Percentiles rank a stretch among this genome's conserved stretches.
Conservation (phyloP, 2,797 vertebrate species). For the Neostethus bicornis region DNA sequence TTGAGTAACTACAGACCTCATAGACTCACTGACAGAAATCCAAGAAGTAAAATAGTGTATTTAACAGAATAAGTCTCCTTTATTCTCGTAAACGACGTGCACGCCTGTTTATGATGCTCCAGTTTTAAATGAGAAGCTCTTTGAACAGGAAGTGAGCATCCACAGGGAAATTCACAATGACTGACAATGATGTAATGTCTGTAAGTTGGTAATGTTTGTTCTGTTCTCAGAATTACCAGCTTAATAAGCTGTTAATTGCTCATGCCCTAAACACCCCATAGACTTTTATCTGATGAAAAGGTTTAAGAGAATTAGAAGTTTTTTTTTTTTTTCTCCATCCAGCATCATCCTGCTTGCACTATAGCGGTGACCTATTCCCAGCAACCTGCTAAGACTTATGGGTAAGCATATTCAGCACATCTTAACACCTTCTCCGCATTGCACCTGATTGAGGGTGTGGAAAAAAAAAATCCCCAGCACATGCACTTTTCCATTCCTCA, state of each 20-base stretch:
- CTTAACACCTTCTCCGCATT: slow-evolving; percentile 77
- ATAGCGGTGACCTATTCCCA: slow-evolving; percentile 62
- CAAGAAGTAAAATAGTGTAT: no score
- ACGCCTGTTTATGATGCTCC: slow-evolving; percentile 5
- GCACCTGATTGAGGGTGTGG: slow-evolving; percentile 67
- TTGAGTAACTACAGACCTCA: no score
- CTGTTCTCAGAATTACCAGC: slow-evolving; percentile 41
- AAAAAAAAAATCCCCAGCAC: slow-evolving; percentile 63
- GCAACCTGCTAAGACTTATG: slow-evolving; percentile 62
- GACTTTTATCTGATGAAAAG: slow-evolving; percentile 60
- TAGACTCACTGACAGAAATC: no score
- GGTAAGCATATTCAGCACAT: slow-evolving; percentile 80
- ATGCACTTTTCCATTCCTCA: slow-evolving; percentile 72
- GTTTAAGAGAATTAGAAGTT: slow-evolving; percentile 44
- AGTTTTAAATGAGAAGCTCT: slow-evolving; percentile 12
- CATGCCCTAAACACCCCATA: slow-evolving; percentile 43
- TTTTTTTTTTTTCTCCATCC: slow-evolving; percentile 22
- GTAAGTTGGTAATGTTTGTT: slow-evolving; percentile 29
- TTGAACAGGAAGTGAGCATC: slow-evolving; percentile 33
- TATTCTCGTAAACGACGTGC: no score
- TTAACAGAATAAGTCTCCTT: no score
- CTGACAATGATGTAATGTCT: slow-evolving; percentile 32
- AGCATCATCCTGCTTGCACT: slow-evolving; percentile 45
- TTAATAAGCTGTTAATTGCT: slow-evolving; percentile 56
- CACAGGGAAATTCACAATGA: slow-evolving; percentile 32